Evolutionary conservation across 1,140 invertebrate species (phyloP).

Genomic region (Phthorimaea operculella): DNA sequence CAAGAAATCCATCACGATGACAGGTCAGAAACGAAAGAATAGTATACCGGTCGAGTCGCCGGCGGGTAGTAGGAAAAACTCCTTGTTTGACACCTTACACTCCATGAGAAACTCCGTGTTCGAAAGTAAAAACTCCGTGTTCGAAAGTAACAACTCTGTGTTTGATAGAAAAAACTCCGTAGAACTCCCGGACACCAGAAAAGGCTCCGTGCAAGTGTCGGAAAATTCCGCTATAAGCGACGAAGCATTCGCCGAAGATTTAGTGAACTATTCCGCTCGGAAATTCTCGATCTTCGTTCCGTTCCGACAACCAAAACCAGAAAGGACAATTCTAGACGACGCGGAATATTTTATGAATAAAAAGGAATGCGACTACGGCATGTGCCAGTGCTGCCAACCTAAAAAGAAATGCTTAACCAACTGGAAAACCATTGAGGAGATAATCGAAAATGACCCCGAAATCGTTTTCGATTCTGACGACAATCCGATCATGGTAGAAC

Average conservation of each 20-base stretch:
- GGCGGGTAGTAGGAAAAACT: conserved; percentile 32
- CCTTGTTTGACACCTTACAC: not conserved
- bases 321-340: conserved; percentile 54
- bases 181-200: conserved; percentile 25
- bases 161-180: conserved; percentile 11
- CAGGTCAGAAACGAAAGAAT: conserved; percentile 71
- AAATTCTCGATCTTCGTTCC: conserved; percentile 51
- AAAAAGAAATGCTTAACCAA: conserved; percentile 46
- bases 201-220: conserved; percentile 9
- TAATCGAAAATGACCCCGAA: conserved; percentile 60
- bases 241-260: conserved; percentile 35
- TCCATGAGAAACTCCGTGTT: not conserved
- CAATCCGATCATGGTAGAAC: conserved; percentile 44
- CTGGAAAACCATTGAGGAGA: conserved; percentile 56
- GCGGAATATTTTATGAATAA: conserved; percentile 51
- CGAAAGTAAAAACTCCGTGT: conserved; percentile 4
- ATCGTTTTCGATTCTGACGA: conserved; percentile 58
- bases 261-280: conserved; percentile 43
- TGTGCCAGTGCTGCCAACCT: conserved; percentile 47
- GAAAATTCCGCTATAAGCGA: conserved; percentile 14
- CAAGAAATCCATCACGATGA: conserved; percentile 78
- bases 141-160: not conserved
- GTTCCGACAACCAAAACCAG: conserved; percentile 28
- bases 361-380: conserved; percentile 53
- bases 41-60: conserved; percentile 40